These are phyloP conservation scores for Ascaphus truei DNA, from an alignment of 2,113 vertebrate species.

Conservation along the genomic window DNA sequence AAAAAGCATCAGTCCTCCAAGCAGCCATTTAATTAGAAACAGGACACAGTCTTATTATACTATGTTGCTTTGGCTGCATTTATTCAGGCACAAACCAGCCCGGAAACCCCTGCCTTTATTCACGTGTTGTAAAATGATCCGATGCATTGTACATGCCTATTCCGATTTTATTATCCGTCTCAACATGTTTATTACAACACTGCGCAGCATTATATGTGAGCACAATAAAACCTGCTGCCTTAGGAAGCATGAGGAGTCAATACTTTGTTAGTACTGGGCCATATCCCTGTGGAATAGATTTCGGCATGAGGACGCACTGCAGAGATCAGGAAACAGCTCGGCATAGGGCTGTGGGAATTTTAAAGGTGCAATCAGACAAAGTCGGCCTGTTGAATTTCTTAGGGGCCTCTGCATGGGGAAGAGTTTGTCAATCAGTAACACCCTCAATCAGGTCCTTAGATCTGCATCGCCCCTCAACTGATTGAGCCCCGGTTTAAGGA, in stretches of 20 bases:
- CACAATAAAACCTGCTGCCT: neutral
- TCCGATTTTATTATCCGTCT: neutral
- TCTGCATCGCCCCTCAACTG: too few relatives aligned
- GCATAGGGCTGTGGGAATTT: neutral
- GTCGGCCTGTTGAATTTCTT: neutral
- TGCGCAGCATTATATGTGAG: neutral
- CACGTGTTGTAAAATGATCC: neutral
- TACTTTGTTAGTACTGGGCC: neutral
- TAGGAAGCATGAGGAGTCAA: neutral
- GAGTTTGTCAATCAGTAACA: too few relatives aligned
- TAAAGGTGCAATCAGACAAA: neutral
- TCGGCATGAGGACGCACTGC: neutral
- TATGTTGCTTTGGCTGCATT: too few relatives aligned
- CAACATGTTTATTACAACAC: neutral
- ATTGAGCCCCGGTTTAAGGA: too few relatives aligned
- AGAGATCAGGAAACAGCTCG: neutral
- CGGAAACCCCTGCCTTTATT: too few relatives aligned
- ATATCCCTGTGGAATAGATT: neutral
- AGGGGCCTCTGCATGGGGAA: too few relatives aligned
- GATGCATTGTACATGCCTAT: neutral
- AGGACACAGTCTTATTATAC: too few relatives aligned
- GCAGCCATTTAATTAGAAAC: too few relatives aligned
- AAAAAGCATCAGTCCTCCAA: too few relatives aligned
- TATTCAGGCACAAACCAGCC: too few relatives aligned
- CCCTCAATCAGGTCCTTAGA: too few relatives aligned